A percentile compares a stretch with the other conserved stretches of the same genome.
These are phyloP conservation scores for Crypturellus tataupa DNA, from an alignment of 2,797 vertebrate species.

Conservation along the genomic window DNA sequence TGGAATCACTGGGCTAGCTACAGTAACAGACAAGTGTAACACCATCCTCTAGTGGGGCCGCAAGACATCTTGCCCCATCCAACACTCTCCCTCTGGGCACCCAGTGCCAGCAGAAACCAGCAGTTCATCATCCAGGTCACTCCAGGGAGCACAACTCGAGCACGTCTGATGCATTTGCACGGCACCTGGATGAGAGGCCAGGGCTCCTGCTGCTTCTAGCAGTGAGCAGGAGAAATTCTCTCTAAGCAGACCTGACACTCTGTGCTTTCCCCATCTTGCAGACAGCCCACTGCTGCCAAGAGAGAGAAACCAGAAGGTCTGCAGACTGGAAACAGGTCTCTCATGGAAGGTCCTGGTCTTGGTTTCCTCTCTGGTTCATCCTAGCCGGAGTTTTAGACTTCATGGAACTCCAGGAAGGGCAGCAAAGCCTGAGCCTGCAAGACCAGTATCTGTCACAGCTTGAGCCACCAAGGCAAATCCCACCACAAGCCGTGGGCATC, in stretches of 20 bases:
- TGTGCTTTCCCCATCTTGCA: neutral
- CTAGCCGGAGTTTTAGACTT: neutral
- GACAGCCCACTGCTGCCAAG: neutral
- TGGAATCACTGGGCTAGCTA: neutral
- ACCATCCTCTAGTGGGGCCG: neutral
- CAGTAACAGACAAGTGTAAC: neutral
- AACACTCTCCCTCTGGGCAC: neutral
- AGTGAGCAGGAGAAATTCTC: neutral
- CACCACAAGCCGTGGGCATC: neutral
- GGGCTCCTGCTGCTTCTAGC: slow-evolving; percentile 3
- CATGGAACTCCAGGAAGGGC: neutral
- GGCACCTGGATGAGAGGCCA: neutral
- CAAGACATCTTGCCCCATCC: neutral
- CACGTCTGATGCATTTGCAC: neutral
- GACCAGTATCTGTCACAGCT: neutral
- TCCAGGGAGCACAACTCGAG: neutral
- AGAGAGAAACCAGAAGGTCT: neutral
- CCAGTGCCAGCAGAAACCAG: neutral
- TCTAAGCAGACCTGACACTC: neutral
- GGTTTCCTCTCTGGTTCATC: neutral
- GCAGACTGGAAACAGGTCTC: neutral
- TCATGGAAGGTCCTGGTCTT: neutral
- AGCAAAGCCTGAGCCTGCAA: neutral
- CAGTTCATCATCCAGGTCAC: neutral
- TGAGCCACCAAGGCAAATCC: neutral